Base-by-base conservation (phyloP, 2,888 invertebrate species). In the Nomada ruficornis region DNA sequence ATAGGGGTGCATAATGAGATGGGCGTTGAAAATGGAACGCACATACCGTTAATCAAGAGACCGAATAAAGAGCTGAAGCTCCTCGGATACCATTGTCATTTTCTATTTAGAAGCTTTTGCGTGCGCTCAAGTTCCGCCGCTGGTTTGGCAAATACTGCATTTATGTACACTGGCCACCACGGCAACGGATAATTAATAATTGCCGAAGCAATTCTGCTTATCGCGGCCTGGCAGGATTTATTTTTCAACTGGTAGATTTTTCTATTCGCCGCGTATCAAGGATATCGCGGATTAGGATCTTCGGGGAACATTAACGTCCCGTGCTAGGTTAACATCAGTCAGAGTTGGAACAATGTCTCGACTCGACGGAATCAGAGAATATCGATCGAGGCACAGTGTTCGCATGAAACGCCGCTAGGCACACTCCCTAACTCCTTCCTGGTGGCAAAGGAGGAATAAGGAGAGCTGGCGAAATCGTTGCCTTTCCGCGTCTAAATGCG, bases 371-470 rank as follows among this genome's bases (percentile, higher is more conserved):
- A 82, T 76, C 78, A 63, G 71, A 10, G 69, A 65, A 71, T 75
- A 82, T 86, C 86, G 86, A 86, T 86, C 69, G 79, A 52, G 63
- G 23, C 54, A 29, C 36, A 55, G 50, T 10, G n/a, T 13, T 36
- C 55, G 67, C 71, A 47, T 20, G 77, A 75, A 80, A 74, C 62
- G 52, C 47, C 54, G 26, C 15, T 11, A 29, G 67, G 57, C 64
- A 71, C 70, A 26, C 42, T 29, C 29, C 18, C 62, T 77, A 80
- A 80, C 77, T 77, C 52, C n/a, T 62, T 59, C 26, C 62, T 52
- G 59, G 85, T 81, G 81, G 79, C 73, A 82, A 67, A 63, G 81
- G 59, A 87, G n/a, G n/a, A 87, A 87, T 80, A 87, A 73, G 67
- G 73, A 70, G 72, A 72, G 47, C 79, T 55, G 50, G 75, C 55